Base-by-base conservation (phyloP, 2,797 vertebrate species). In the Vireo griseus region DNA sequence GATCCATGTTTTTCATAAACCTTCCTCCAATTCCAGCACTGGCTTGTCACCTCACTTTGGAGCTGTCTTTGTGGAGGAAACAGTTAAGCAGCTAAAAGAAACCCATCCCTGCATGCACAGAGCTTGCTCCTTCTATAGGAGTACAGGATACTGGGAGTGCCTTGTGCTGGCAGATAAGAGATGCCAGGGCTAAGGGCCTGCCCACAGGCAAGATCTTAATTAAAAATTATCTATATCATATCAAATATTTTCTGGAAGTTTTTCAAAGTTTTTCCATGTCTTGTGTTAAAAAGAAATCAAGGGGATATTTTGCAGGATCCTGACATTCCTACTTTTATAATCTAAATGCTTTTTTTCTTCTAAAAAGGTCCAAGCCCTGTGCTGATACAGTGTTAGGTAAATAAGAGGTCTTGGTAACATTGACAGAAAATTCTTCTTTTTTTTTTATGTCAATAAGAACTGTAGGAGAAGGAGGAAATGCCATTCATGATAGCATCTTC, bases 221-320 rank as follows among this genome's bases (percentile, higher is more conserved):
- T 95, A 97, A 94, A 93, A 63, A 67, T 94, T 96, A 96, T 95
- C 93, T 95, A 4, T 73, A 55, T 92, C 66, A 55, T 94, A 96
- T 95, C 82, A 96, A 86, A 94, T 93, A 86, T 76, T 92, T 92
- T 92, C 58, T 65, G 87, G 58, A 91, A 48, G 16, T 13, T 73
- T 95, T 94, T 87, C 47, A 57, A 80, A 88, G 68, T 68, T 31
- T 78, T 93, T 89, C 85, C 54, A 78, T 50, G 61, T 57, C 57
- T 91, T 91, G 20, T 54, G 52, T n/a, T 92, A 61, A 67, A 89
- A 88, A 55, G 62, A 84, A 81, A 62, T 44, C 28, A 55, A 78
- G 66, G 55, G 39, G 59, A 44, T 92, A 55, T 76, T 92, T 92
- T 95, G 28, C 44, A 66, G 44, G 47, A 74, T 90, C n/a, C 50